Percentiles rank a stretch among this genome's conserved stretches.
Conservation (phyloP, 2,888 invertebrate species). For the Drosophila anomalata region DNA sequence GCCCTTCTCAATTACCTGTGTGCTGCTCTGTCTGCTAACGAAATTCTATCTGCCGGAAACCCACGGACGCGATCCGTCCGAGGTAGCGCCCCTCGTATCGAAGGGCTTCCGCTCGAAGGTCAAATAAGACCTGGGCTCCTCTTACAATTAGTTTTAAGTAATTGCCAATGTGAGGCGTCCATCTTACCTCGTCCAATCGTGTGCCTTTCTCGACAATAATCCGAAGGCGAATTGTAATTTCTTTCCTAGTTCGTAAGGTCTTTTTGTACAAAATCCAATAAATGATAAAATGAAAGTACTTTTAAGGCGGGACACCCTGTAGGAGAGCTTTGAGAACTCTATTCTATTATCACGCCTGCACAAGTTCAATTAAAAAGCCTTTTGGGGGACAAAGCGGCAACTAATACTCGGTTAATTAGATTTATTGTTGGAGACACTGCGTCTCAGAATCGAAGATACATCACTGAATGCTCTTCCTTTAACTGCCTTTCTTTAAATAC, state of each 20-base stretch:
- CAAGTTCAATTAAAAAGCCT: slow-evolving; percentile 60
- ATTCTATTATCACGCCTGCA: slow-evolving; percentile 46
- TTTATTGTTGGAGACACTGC: slow-evolving; percentile 24
- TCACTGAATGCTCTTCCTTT: slow-evolving; percentile 14
- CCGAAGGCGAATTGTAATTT: slow-evolving; percentile 15
- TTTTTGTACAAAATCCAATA: slow-evolving; percentile 38
- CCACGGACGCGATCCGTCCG: slow-evolving; percentile 87
- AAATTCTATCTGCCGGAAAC: slow-evolving; percentile 91
- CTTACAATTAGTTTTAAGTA: slow-evolving; percentile 21
- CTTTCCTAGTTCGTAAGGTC: slow-evolving; percentile 17
- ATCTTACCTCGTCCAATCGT: not conserved
- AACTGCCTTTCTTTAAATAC: not conserved
- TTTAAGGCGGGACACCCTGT: slow-evolving; percentile 22
- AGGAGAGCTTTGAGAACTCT: slow-evolving; percentile 22
- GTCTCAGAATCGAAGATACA: not conserved
- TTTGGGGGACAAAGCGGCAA: slow-evolving; percentile 13
- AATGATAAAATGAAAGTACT: slow-evolving; percentile 14
- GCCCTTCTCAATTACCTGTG: slow-evolving; percentile 87
- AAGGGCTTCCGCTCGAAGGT: slow-evolving; percentile 86
- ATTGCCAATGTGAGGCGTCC: slow-evolving; percentile 3
- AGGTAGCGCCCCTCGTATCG: slow-evolving; percentile 87
- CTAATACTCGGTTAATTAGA: slow-evolving; percentile 44
- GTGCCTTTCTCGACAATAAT: slow-evolving; percentile 42
- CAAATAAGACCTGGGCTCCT: slow-evolving; percentile 48
- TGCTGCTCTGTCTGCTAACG: slow-evolving; percentile 79